phyloP scores from a whole-genome alignment of 1,140 invertebrate species.

The Drosophila navojoa region DNA sequence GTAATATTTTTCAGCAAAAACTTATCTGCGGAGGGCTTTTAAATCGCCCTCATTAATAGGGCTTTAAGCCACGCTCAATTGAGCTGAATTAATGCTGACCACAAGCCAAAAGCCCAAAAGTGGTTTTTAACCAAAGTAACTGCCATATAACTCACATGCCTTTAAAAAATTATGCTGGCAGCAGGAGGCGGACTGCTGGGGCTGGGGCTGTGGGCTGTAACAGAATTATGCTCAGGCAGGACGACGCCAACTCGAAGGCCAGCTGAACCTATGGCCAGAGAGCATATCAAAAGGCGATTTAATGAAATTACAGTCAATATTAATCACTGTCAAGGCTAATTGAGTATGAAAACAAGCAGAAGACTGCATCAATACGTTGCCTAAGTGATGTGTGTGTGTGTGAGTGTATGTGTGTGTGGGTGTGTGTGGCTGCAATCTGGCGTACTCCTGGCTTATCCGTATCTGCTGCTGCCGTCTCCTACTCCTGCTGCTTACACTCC shows the following conservation, averaged over 20 bases:
- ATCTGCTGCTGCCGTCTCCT: too few relatives aligned
- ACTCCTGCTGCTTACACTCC: too few relatives aligned
- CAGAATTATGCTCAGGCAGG: slow-evolving; percentile 59
- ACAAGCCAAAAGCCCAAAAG: slow-evolving; percentile 24
- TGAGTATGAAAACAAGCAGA: slow-evolving; percentile 75
- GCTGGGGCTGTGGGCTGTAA: slow-evolving; percentile 31
- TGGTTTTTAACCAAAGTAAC: slow-evolving; percentile 35
- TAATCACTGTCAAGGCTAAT: slow-evolving; percentile 79
- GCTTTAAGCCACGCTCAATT: slow-evolving; percentile 43
- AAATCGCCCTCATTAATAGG: slow-evolving; percentile 48
- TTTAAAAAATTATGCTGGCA: background rate
- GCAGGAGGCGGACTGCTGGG: too few relatives aligned
- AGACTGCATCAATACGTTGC: slow-evolving; percentile 2
- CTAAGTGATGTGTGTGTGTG: background rate
- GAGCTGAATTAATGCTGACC: slow-evolving; percentile 51
- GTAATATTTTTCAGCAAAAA: slow-evolving; percentile 13
- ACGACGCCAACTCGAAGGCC: background rate
- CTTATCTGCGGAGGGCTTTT: slow-evolving; percentile 1
- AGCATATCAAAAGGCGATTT: slow-evolving; percentile 75
- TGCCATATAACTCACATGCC: slow-evolving; percentile 21
- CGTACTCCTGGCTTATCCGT: background rate
- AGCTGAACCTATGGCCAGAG: slow-evolving; percentile 3
- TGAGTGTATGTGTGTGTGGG: background rate
- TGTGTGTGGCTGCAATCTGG: background rate
- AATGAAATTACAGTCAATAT: slow-evolving; percentile 80